Evolutionary conservation across 2,888 invertebrate species (phyloP).

Genomic region (Pandemis corylana): DNA sequence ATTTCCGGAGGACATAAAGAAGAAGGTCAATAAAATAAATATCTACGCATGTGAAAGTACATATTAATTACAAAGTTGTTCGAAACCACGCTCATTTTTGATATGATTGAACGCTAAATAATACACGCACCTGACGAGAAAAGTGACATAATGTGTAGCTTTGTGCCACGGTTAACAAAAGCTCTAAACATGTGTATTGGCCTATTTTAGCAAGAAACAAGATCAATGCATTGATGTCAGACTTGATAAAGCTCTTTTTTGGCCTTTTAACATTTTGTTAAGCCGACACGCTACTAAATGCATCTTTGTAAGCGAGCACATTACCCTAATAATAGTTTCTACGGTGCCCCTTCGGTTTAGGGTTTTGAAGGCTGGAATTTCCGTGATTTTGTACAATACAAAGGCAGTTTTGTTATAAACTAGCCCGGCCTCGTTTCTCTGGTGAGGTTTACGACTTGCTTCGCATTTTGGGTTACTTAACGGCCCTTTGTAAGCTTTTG

Average conservation of each 20-base stretch:
- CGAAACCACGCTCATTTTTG: no score
- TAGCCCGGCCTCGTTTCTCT: conserved; percentile 15
- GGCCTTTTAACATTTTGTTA: conserved; percentile 1
- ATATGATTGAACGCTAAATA: no score
- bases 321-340: conserved; percentile 10
- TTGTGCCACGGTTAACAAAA: no score
- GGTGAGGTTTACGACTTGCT: conserved; percentile 21
- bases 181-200: background rate
- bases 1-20: no score
- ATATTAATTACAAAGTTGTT: no score
- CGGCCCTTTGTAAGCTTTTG: conserved; percentile 11
- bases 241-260: background rate
- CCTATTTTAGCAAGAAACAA: background rate
- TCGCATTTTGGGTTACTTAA: conserved; percentile 24
- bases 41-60: no score
- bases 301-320: conserved; percentile 6
- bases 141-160: no score
- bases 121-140: no score
- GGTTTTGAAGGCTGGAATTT: conserved; percentile 22
- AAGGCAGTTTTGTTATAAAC: conserved; percentile 28
- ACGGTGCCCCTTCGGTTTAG: conserved; percentile 3
- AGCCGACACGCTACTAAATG: conserved; percentile 10
- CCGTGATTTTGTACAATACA: conserved; percentile 29
- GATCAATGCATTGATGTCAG: background rate
- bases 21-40: no score